A percentile compares a stretch with the other conserved stretches of the same genome.
phyloP scores from a whole-genome alignment of 2,113 vertebrate species.

The Phyllopteryx taeniolatus region DNA sequence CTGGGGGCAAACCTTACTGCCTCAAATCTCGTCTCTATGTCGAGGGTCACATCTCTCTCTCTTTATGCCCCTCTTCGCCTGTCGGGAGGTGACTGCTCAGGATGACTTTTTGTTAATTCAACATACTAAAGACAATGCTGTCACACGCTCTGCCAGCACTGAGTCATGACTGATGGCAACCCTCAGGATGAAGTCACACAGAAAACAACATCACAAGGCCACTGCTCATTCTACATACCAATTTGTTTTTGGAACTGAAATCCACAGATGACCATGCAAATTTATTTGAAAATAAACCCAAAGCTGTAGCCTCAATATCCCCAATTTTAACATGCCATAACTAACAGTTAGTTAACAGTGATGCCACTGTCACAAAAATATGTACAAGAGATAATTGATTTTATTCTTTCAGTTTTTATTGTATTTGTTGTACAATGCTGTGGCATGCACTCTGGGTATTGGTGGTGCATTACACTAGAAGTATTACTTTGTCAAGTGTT shows the following conservation, averaged over 20 bases:
- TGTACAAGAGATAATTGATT: neutral
- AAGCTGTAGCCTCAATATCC: neutral
- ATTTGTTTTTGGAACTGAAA: neutral
- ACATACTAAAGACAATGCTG: slow-evolving; percentile 23
- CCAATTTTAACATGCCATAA: neutral
- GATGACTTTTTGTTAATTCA: slow-evolving; percentile 37
- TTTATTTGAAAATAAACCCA: neutral
- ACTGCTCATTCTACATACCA: neutral
- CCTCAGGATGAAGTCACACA: slow-evolving; percentile 3
- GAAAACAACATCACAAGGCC: neutral
- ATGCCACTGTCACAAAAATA: neutral
- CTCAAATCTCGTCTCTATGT: slow-evolving; percentile 34
- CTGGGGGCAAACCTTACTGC: slow-evolving; percentile 10
- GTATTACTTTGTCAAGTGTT: no score
- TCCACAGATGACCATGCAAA: neutral
- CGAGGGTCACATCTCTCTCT: slow-evolving; percentile 29
- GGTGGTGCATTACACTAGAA: neutral
- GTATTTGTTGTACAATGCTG: neutral
- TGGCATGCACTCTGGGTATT: neutral
- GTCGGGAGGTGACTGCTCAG: slow-evolving; percentile 8
- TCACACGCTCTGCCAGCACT: slow-evolving; percentile 19
- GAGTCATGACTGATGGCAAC: slow-evolving; percentile 12
- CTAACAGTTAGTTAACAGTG: neutral
- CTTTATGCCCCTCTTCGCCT: slow-evolving; percentile 10
- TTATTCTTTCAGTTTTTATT: neutral